Conservation (phyloP, 2,888 invertebrate genomes). For the Folsomia manolachei region DNA sequence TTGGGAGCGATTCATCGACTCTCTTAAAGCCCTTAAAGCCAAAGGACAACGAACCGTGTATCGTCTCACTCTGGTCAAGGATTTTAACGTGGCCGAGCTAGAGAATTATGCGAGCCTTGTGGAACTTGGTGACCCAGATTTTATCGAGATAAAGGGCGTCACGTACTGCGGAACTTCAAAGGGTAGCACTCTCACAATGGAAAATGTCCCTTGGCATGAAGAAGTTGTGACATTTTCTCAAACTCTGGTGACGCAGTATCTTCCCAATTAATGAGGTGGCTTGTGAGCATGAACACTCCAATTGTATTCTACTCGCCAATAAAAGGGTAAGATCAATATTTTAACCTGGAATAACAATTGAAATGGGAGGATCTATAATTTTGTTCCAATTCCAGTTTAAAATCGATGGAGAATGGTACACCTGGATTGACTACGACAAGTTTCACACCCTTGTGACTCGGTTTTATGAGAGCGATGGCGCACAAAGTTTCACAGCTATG, state of each 20-base stretch:
- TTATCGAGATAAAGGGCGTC: slow-evolving; percentile 64
- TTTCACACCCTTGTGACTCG: slow-evolving; percentile 57
- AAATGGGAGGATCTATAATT: slow-evolving; percentile 12
- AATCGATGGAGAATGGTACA: slow-evolving; percentile 58
- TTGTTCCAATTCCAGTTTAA: slow-evolving; percentile 42
- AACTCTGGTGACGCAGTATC: slow-evolving; percentile 54
- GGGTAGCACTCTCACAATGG: slow-evolving; percentile 59
- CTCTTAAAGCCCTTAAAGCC: slow-evolving; percentile 57
- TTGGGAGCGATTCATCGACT: slow-evolving; percentile 60
- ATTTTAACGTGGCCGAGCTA: slow-evolving; percentile 60
- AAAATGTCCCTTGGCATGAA: slow-evolving; percentile 63
- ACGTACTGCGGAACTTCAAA: slow-evolving; percentile 62
- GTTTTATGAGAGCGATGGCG: slow-evolving; percentile 54
- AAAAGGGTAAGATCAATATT: slow-evolving; percentile 56
- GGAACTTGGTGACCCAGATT: slow-evolving; percentile 59
- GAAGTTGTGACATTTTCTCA: slow-evolving; percentile 59
- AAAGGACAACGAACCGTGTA: slow-evolving; percentile 62
- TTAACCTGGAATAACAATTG: too few relatives aligned
- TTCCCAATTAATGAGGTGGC: slow-evolving; percentile 60
- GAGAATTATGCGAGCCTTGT: slow-evolving; percentile 60
- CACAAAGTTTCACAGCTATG: slow-evolving; percentile 56
- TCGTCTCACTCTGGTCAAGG: slow-evolving; percentile 61
- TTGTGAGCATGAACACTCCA: slow-evolving; percentile 63
- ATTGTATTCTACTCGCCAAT: slow-evolving; percentile 60
- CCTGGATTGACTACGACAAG: slow-evolving; percentile 61